A percentile compares a stretch with the other conserved stretches of the same genome.
Conservation (phyloP, 2,113 vertebrate genomes). For the Psilopogon haemacephalus region DNA sequence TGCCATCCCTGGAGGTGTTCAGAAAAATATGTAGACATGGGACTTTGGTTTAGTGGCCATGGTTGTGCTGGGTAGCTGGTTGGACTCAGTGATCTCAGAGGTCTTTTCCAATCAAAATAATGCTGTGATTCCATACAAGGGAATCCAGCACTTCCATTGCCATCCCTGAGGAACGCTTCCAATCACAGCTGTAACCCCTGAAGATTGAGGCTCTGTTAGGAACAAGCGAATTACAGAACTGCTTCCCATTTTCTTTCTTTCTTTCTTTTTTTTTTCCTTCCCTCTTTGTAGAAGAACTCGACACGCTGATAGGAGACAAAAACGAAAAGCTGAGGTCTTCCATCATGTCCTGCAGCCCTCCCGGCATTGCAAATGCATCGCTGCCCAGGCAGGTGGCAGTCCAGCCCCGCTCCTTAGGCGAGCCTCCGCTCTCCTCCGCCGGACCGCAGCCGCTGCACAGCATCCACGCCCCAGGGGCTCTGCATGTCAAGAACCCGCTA, state of each 20-base stretch:
- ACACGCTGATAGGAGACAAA: conserved; percentile 87
- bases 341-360: conserved; percentile 52
- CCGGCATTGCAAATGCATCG: conserved; percentile 48
- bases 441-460: conserved; percentile 54
- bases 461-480: conserved; percentile 42
- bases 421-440: conserved; percentile 55
- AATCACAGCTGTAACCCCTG: neutral
- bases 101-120: too few species aligned
- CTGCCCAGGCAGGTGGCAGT: conserved; percentile 66
- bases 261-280: too few species aligned
- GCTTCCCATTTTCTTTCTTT: neutral
- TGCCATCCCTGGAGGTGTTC: too few species aligned
- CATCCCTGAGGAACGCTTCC: neutral
- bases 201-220: neutral
- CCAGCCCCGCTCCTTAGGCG: conserved; percentile 23
- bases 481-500: conserved; percentile 65
- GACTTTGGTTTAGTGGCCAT: too few species aligned
- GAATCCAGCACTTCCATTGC: neutral
- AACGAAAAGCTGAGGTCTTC: conserved; percentile 78
- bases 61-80: too few species aligned
- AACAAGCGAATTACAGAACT: accelerated
- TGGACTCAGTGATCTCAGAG: too few species aligned
- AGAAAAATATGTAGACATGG: too few species aligned
- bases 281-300: conserved; percentile 85
- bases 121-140: neutral